Evolutionary conservation across 2,113 vertebrate genomes (phyloP).

Genomic region (Struthidea cinerea): DNA sequence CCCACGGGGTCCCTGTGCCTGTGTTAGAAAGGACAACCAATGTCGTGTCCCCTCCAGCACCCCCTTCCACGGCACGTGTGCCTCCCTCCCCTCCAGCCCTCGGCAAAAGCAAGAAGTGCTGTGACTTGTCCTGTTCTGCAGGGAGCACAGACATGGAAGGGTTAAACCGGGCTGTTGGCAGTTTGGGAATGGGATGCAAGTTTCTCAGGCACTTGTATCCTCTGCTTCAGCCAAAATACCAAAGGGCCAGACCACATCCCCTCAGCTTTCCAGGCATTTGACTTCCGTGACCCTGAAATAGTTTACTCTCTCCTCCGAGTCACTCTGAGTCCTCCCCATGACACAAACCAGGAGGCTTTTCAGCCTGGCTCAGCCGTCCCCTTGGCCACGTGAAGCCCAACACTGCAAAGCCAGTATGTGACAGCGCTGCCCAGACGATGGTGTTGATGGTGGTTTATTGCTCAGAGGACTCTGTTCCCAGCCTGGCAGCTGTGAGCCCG

Average conservation of each 20-base stretch:
- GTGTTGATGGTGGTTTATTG: background rate
- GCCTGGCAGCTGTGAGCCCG: background rate
- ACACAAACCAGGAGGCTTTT: background rate
- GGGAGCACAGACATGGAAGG: background rate
- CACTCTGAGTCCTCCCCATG: fast-evolving
- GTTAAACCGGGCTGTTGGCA: background rate
- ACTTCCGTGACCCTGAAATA: background rate
- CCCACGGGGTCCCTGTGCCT: background rate
- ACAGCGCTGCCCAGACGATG: fast-evolving
- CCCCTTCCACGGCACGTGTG: fast-evolving
- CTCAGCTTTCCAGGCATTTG: background rate
- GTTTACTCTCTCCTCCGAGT: background rate
- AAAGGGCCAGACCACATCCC: background rate
- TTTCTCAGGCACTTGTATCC: background rate
- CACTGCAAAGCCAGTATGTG: background rate
- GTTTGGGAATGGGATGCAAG: background rate
- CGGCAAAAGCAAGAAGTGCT: background rate
- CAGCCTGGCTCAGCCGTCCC: background rate
- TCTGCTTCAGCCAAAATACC: background rate
- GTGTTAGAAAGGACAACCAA: background rate
- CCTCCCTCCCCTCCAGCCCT: background rate
- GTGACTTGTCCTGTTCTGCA: background rate
- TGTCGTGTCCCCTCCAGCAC: fast-evolving
- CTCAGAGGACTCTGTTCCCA: background rate
- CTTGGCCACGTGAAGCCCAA: fast-evolving